Percentiles rank a stretch among this genome's conserved stretches.
phyloP scores from a whole-genome alignment of 92 coral and sea anemone species.

The Epizoanthus ramosus region DNA sequence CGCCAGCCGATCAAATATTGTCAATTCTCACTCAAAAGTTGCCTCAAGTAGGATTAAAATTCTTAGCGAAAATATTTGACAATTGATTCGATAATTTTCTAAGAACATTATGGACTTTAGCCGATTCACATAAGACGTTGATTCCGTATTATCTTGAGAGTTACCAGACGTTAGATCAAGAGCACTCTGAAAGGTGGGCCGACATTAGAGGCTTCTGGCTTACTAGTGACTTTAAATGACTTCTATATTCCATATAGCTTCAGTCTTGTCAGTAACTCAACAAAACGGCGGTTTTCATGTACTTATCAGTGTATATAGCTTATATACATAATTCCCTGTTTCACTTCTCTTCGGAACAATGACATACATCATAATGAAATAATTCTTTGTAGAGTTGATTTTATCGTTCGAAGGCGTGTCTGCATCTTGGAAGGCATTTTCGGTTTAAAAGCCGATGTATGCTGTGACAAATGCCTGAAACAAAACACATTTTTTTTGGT shows the following conservation, averaged over 20 bases:
- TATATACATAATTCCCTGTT: not conserved
- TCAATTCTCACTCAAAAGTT: not conserved
- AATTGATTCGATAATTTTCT: not conserved
- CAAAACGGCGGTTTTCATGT: not conserved
- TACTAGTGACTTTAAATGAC: slow-evolving; percentile 35
- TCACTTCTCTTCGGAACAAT: slow-evolving; percentile 25
- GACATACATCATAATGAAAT: slow-evolving; percentile 12
- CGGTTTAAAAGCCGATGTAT: slow-evolving; percentile 1
- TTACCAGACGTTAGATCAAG: not conserved
- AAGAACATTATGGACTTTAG: not conserved
- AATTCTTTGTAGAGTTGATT: not conserved
- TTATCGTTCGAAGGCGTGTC: slow-evolving; percentile 1
- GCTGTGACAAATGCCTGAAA: not conserved
- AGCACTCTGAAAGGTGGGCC: not conserved
- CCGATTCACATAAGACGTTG: not conserved
- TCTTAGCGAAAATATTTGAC: not conserved
- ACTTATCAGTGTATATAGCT: not conserved
- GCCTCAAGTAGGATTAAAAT: not conserved
- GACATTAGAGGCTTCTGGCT: not conserved
- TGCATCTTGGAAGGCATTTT: slow-evolving; percentile 1
- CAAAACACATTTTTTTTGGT: not conserved
- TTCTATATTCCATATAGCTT: not conserved
- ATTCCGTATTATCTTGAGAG: not conserved
- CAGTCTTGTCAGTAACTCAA: not conserved
- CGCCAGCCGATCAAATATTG: not conserved